These are phyloP conservation scores for Cheilosia pagana DNA, from an alignment of 2,888 invertebrate species.

Conservation along the genomic window DNA sequence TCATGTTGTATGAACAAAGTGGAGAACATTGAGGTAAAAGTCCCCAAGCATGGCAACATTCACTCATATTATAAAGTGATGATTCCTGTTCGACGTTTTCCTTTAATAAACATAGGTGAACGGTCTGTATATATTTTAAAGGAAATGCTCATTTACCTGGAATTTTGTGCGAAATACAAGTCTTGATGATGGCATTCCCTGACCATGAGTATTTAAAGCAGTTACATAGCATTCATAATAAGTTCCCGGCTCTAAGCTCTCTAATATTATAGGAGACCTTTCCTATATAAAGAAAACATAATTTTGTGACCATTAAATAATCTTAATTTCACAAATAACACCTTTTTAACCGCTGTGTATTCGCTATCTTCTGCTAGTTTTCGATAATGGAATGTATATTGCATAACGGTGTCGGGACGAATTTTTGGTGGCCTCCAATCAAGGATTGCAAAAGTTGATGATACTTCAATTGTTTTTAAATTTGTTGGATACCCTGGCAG, in stretches of 20 bases:
- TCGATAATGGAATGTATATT: slow-evolving; percentile 87
- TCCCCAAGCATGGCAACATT: slow-evolving; percentile 90
- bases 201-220: slow-evolving; percentile 91
- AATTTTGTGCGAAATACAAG: slow-evolving; percentile 89
- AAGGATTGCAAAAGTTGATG: slow-evolving; percentile 90
- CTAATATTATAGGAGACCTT: slow-evolving; percentile 90
- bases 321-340: slow-evolving; percentile 50
- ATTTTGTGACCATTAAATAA: background rate
- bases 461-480: slow-evolving; percentile 89
- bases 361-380: slow-evolving; percentile 85
- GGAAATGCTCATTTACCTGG: slow-evolving; percentile 75
- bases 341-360: slow-evolving; percentile 85
- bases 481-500: slow-evolving; percentile 89
- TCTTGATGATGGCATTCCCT: slow-evolving; percentile 90
- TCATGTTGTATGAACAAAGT: slow-evolving; percentile 92
- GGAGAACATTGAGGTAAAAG: slow-evolving; percentile 87
- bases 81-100: slow-evolving; percentile 81
- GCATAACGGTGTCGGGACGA: slow-evolving; percentile 88
- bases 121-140: background rate
- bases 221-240: slow-evolving; percentile 92
- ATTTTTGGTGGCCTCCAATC: slow-evolving; percentile 91
- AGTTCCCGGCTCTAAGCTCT: slow-evolving; percentile 89
- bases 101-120: slow-evolving; percentile 42
- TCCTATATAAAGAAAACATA: slow-evolving; percentile 76
- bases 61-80: slow-evolving; percentile 90